phyloP scores from a whole-genome alignment of 1,140 invertebrate species.

The Ectropis grisescens region DNA sequence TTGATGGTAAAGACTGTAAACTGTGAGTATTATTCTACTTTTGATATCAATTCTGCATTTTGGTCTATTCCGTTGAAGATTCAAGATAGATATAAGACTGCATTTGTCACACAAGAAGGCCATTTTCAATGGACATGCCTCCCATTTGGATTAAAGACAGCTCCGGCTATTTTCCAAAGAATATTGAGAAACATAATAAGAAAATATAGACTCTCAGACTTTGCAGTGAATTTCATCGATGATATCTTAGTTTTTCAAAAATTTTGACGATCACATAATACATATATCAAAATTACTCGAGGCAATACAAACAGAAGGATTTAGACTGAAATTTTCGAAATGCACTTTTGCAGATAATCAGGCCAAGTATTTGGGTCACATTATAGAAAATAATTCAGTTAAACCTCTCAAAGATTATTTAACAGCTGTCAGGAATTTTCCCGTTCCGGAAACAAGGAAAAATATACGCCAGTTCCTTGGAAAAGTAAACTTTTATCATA shows the following conservation, averaged over 20 bases:
- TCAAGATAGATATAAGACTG: slow-evolving; percentile 7
- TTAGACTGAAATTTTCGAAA: slow-evolving; percentile 36
- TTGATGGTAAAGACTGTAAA: slow-evolving; percentile 8
- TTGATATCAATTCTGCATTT: slow-evolving; percentile 10
- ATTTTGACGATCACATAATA: slow-evolving; percentile 5
- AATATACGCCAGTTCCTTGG: slow-evolving; percentile 23
- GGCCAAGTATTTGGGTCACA: slow-evolving; percentile 36
- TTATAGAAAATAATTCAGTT: slow-evolving; percentile 31
- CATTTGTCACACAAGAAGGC: slow-evolving; percentile 9
- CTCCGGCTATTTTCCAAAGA: slow-evolving; percentile 5
- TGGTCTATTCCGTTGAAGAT: slow-evolving; percentile 6
- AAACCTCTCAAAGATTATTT: slow-evolving; percentile 30
- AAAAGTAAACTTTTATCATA: slow-evolving; percentile 10
- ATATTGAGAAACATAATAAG: slow-evolving; percentile 10
- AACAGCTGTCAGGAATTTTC: slow-evolving; percentile 34
- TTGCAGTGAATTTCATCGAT: slow-evolving; percentile 9
- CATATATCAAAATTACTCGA: slow-evolving; percentile 13
- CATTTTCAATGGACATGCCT: slow-evolving; percentile 6
- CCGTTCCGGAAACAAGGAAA: slow-evolving; percentile 18
- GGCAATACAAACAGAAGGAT: slow-evolving; percentile 20
- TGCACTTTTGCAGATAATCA: slow-evolving; percentile 28
- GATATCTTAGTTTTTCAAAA: slow-evolving; percentile 10
- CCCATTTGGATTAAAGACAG: slow-evolving; percentile 7
- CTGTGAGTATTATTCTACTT: slow-evolving; percentile 8
- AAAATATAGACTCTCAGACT: slow-evolving; percentile 7